These are phyloP conservation scores for Platycercus adscitus DNA, from an alignment of 2,113 vertebrate species.

Conservation along the genomic window DNA sequence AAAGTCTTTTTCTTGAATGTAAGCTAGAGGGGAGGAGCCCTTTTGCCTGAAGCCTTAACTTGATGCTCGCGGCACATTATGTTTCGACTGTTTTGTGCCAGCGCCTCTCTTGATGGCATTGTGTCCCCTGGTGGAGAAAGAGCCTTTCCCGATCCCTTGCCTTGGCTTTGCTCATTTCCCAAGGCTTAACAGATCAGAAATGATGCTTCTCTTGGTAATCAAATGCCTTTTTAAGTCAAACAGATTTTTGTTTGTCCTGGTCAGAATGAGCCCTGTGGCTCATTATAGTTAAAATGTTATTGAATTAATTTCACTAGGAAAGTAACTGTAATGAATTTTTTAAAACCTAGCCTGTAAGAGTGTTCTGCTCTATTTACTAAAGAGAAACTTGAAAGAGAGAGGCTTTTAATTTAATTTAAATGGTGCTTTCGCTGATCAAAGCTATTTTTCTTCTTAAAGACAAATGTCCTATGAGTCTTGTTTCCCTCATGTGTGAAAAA, in stretches of 20 bases:
- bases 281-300: neutral
- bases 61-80: accelerated
- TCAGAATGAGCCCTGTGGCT: neutral
- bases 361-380: neutral
- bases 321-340: neutral
- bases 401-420: neutral
- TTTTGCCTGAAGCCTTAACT: too few species aligned
- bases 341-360: neutral
- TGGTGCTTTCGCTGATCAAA: neutral
- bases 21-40: accelerated
- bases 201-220: neutral
- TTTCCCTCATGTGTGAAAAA: neutral
- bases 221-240: neutral
- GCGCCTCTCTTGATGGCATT: neutral
- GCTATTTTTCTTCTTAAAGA: neutral
- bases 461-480: neutral
- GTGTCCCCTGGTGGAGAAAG: neutral
- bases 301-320: neutral
- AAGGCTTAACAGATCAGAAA: too few species aligned
- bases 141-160: neutral
- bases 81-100: neutral
- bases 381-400: neutral
- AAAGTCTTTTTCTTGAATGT: neutral
- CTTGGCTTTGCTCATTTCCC: accelerated
- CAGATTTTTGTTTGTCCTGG: neutral